Conservation (phyloP, 2,888 invertebrate genomes). For the Leptopilina syphax region DNA sequence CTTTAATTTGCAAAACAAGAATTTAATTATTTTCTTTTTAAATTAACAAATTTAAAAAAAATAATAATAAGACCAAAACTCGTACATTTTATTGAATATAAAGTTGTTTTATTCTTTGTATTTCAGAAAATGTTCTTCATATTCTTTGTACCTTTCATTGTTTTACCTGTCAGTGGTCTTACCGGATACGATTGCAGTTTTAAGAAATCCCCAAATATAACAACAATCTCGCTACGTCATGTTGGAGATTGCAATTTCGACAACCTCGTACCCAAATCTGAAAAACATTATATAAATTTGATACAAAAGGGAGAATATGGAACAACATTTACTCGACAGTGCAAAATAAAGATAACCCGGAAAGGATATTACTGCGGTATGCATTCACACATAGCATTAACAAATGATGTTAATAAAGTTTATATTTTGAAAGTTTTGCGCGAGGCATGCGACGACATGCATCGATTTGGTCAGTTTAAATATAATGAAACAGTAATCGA, state of each 20-base stretch:
- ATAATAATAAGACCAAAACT: background rate
- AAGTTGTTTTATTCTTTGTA: background rate
- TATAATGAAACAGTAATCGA: background rate
- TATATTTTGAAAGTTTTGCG: background rate
- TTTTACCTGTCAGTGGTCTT: background rate
- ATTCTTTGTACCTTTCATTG: background rate
- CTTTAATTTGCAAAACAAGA: background rate
- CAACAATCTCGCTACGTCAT: background rate
- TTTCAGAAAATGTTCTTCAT: constrained; percentile 9
- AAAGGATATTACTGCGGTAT: background rate
- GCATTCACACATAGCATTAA: background rate
- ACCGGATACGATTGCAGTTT: background rate
- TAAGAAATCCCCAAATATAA: background rate
- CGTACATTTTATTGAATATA: background rate
- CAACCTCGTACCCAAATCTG: background rate
- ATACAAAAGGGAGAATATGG: constrained; percentile 6
- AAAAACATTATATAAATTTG: background rate
- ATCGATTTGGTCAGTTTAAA: background rate
- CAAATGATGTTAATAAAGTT: background rate
- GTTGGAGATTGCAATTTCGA: background rate
- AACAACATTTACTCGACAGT: background rate
- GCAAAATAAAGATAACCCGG: background rate
- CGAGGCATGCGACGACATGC: background rate
- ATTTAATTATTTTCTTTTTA: background rate
- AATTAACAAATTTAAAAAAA: background rate